Evolutionary conservation across 2,797 vertebrate genomes (phyloP).

Genomic region (Valencia hispanica): DNA sequence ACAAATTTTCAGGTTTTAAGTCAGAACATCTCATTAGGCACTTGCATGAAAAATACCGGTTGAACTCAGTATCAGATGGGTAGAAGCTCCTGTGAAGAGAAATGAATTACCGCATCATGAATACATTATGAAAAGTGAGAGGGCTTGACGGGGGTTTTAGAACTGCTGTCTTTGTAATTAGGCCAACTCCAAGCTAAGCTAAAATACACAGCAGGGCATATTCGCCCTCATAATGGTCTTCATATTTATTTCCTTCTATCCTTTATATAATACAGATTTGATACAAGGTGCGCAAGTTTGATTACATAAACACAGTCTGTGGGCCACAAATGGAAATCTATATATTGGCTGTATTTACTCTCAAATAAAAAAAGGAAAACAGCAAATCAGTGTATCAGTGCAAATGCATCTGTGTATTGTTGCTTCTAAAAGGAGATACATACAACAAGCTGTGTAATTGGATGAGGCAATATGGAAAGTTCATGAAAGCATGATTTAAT

Average conservation of each 20-base stretch:
- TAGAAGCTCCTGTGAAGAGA: constrained; percentile 28
- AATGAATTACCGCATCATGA: constrained; percentile 51
- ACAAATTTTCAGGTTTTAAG: constrained; percentile 34
- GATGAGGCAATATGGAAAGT: neutral
- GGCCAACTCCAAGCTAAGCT: constrained; percentile 49
- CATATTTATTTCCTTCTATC: constrained; percentile 11
- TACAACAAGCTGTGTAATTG: constrained; percentile 5
- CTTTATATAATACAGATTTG: constrained; percentile 36
- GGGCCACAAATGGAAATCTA: neutral
- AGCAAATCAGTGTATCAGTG: neutral
- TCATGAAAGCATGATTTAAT: neutral
- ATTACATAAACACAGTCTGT: constrained; percentile 16
- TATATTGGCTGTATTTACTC: constrained; percentile 2
- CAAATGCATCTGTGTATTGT: neutral
- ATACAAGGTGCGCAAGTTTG: constrained; percentile 27
- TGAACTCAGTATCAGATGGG: constrained; percentile 31
- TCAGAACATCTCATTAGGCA: constrained; percentile 54
- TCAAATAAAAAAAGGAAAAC: constrained; percentile 2
- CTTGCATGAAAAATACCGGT: constrained; percentile 53
- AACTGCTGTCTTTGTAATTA: constrained; percentile 55
- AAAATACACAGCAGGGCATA: constrained; percentile 37
- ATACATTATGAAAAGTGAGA: constrained; percentile 53
- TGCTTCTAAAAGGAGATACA: constrained; percentile 21
- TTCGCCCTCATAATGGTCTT: constrained; percentile 52
- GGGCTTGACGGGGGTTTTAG: constrained; percentile 32